A percentile compares a stretch with the other conserved stretches of the same genome.
These are phyloP conservation scores for Guaruba guarouba DNA, from an alignment of 2,113 vertebrate species.

Conservation along the genomic window DNA sequence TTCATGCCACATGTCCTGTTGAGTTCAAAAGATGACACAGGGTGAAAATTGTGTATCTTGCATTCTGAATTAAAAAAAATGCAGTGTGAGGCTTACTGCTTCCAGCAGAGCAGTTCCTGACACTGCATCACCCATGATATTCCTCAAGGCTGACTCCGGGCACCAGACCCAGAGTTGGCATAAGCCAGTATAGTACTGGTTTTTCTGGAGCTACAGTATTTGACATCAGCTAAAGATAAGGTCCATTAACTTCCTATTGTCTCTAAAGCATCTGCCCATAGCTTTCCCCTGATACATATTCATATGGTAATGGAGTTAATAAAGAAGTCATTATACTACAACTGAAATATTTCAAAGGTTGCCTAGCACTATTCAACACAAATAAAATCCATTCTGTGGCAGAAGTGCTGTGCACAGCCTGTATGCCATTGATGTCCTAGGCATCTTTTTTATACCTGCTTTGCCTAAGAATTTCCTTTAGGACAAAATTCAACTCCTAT, in stretches of 20 bases:
- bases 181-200: background rate
- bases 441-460: background rate
- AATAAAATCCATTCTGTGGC: background rate
- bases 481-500: background rate
- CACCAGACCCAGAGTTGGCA: background rate
- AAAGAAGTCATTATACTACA: background rate
- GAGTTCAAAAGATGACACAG: background rate
- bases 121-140: accelerated
- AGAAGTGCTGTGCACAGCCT: background rate
- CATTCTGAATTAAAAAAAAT: background rate
- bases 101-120: background rate
- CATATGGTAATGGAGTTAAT: background rate
- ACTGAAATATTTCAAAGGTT: background rate
- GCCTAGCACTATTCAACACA: background rate
- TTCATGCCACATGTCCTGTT: background rate
- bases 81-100: background rate
- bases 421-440: background rate
- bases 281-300: background rate
- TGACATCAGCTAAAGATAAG: background rate
- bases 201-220: background rate
- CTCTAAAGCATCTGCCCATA: background rate
- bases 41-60: background rate
- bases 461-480: background rate
- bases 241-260: constrained; percentile 1
- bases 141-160: background rate